phyloP scores from a whole-genome alignment of 2,113 vertebrate genomes.

The Rattus norvegicus region DNA sequence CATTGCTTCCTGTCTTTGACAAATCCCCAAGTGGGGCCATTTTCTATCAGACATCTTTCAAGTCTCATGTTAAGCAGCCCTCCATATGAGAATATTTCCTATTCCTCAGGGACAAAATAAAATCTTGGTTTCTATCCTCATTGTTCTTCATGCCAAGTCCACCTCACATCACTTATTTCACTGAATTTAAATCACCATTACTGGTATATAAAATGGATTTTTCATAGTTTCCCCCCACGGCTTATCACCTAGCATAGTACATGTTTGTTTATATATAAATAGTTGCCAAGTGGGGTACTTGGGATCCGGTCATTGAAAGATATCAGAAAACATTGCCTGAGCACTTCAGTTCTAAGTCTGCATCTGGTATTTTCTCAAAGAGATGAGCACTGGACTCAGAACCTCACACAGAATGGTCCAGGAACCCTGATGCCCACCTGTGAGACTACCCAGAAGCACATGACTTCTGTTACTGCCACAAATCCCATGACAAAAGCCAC shows the following conservation, averaged over 20 bases:
- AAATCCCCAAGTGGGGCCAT: background rate
- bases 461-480: background rate
- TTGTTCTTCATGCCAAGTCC: background rate
- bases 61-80: background rate
- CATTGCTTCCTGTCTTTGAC: background rate
- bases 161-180: background rate
- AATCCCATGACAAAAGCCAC: background rate
- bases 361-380: background rate
- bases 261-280: conserved; percentile 34
- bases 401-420: background rate
- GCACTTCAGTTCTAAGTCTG: background rate
- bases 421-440: background rate
- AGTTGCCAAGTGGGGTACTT: background rate
- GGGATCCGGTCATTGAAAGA: background rate
- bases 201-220: background rate
- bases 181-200: background rate
- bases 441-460: background rate
- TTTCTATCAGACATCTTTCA: background rate
- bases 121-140: background rate
- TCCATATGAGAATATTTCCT: background rate
- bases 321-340: background rate
- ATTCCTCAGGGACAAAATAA: background rate
- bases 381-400: background rate
- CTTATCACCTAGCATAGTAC: background rate
- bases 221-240: background rate